These are phyloP conservation scores for Nipponia nippon DNA, from an alignment of 2,113 vertebrate genomes.

Conservation along the genomic window DNA sequence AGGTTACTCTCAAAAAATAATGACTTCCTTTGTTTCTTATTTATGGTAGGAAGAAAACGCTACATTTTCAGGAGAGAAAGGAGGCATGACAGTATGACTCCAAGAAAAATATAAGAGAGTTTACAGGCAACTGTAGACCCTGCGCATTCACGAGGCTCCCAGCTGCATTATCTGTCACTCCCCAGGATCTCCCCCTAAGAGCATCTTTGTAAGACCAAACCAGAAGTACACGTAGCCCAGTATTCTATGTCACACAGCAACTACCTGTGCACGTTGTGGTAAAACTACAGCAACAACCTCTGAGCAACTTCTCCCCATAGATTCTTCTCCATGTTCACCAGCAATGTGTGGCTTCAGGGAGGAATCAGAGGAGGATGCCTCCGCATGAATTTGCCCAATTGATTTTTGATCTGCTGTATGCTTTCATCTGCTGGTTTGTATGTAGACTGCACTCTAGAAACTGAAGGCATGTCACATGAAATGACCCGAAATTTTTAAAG, in stretches of 20 bases:
- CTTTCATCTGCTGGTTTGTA: background rate
- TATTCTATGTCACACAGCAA: background rate
- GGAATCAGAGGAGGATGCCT: background rate
- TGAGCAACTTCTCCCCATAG: background rate
- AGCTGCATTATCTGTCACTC: background rate
- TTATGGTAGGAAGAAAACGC: background rate
- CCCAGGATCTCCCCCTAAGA: background rate
- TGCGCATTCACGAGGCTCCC: background rate
- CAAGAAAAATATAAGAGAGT: background rate
- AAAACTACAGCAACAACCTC: background rate
- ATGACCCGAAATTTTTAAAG: background rate
- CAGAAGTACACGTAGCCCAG: background rate
- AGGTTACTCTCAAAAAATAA: background rate
- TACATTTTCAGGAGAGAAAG: background rate
- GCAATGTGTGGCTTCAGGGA: background rate
- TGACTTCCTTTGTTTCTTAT: background rate
- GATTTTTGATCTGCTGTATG: background rate
- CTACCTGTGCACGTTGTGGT: no score
- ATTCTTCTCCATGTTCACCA: background rate
- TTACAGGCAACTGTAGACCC: background rate
- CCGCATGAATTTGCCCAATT: background rate
- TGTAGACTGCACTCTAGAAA: background rate
- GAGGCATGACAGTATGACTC: background rate
- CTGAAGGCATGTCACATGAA: background rate
- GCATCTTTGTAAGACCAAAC: background rate